Evolutionary conservation across 2,888 invertebrate species (phyloP).

Genomic region (Neuroscelio doddi): DNA sequence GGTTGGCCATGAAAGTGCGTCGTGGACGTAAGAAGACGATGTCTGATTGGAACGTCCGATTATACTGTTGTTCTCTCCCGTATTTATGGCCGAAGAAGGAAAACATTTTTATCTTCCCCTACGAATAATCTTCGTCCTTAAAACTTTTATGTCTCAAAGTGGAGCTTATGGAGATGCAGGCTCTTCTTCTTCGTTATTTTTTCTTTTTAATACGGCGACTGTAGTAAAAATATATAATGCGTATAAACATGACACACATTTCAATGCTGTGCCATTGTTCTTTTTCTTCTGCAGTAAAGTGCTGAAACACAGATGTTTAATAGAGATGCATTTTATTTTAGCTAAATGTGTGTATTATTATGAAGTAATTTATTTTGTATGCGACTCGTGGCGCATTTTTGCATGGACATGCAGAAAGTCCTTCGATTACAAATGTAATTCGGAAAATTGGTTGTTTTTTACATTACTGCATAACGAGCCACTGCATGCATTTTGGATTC

Average conservation of each 20-base stretch:
- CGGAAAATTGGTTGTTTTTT: no score
- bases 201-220: no score
- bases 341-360: no score
- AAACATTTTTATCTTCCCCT: slow-evolving; percentile 9
- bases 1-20: slow-evolving; percentile 31
- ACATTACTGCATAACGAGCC: no score
- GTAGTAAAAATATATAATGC: background rate
- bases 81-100: slow-evolving; percentile 24
- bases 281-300: slow-evolving; percentile 21
- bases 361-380: no score
- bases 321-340: no score
- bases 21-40: slow-evolving; percentile 20
- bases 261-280: slow-evolving; percentile 22
- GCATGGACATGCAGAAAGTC: no score
- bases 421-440: no score
- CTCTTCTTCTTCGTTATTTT: no score
- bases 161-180: background rate
- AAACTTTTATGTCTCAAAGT: slow-evolving; percentile 1
- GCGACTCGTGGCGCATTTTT: no score
- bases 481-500: no score
- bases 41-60: slow-evolving; percentile 36
- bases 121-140: background rate
- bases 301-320: no score
- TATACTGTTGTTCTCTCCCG: slow-evolving; percentile 12
- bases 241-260: slow-evolving; percentile 35